A percentile compares a stretch with the other conserved stretches of the same genome.
Evolutionary conservation across 2,888 invertebrate species (phyloP).

Genomic region (Aporophyla lueneburgensis): DNA sequence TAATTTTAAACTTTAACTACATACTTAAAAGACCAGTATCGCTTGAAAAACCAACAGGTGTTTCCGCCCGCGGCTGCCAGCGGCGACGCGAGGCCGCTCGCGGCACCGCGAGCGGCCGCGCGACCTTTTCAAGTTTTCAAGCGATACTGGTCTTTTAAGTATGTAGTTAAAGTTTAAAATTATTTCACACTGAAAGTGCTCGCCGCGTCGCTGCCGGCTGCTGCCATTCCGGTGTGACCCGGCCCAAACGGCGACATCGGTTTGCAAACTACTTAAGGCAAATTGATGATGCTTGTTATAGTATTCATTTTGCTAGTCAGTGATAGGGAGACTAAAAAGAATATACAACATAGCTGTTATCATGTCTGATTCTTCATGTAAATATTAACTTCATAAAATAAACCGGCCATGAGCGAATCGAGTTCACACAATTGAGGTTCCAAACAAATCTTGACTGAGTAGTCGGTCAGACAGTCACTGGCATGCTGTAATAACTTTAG

Average conservation of each 20-base stretch:
- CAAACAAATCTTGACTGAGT: not conserved
- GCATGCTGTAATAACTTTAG: not conserved
- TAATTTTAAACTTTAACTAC: no score
- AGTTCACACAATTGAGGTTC: not conserved
- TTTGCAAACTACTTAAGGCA: not conserved
- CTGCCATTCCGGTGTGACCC: no score
- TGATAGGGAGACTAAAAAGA: not conserved
- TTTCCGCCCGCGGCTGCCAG: no score
- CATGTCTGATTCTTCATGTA: not conserved
- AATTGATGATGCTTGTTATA: not conserved
- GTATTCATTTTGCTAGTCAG: not conserved
- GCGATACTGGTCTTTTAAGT: no score
- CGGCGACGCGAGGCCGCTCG: no score
- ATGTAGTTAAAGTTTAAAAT: no score
- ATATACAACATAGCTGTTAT: not conserved
- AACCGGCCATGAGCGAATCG: not conserved
- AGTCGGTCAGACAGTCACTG: not conserved
- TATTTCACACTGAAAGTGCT: no score
- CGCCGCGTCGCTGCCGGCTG: no score
- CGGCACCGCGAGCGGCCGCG: no score
- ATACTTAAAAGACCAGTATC: no score
- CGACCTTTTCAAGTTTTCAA: no score
- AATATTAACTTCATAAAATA: not conserved
- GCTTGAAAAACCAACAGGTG: no score
- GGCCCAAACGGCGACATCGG: not conserved